Base-by-base conservation (phyloP, 1,140 invertebrate genomes). In the Venturia canescens region DNA sequence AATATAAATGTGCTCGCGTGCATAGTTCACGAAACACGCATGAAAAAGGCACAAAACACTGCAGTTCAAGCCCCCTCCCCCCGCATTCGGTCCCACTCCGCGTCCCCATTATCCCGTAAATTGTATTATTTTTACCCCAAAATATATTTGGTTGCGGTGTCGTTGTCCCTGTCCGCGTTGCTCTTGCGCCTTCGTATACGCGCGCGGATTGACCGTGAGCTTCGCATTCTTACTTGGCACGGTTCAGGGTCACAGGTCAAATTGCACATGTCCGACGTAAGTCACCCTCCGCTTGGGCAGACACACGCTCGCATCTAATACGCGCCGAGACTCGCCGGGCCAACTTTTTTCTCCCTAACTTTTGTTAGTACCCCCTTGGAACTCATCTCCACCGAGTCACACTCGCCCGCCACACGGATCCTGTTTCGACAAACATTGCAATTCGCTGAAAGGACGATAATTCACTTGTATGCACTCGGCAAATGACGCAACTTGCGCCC, bases 91-190 rank as follows among this genome's bases (percentile, higher is more conserved):
- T 31, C 66, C n/a, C n/a, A 15, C 29, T 26, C 81, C 84, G 18
- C 53, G 27, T 88, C 84, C 88, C 88, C 88, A 88, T 90, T 91
- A 91, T 91, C 89, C 85, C 85, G 89, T 88, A 92, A 92, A 92
- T 92, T 91, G 90, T 91, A 91, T 91, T 92, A 91, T 92, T 92
- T 92, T 91, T 91, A 90, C 90, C 91, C 91, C 90, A 91, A 91
- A 81, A 92, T 91, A 88, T 88, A 90, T 91, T 87, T 88, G 84
- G 86, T 83, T 78, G 53, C 70, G 75, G 78, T 60, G 29, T 44
- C 86, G 50, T 53, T 53, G 50, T 53, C 86, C 87, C 70, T 81
- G 83, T 80, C 16, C 60, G 60, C 23, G 60, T 63, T 23, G n/a
- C 5, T 21, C 18, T 53, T 44, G 60, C 66, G 21, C 18, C n/a